Conservation (phyloP, 2,113 vertebrate species). For the Oryzias woworae region DNA sequence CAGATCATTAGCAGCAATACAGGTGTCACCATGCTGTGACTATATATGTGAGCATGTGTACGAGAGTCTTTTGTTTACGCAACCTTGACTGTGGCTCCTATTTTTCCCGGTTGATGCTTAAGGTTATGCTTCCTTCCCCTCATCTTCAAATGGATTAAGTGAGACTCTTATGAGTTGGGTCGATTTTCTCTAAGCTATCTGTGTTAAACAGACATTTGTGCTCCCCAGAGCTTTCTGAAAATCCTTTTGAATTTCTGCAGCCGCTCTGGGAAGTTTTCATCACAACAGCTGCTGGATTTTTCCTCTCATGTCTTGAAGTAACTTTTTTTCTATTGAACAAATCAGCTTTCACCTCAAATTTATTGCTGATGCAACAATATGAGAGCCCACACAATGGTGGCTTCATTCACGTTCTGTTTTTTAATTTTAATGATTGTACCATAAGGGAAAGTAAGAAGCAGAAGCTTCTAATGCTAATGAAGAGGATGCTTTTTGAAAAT, state of each 20-base stretch:
- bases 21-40: neutral
- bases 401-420: too few species aligned
- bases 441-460: too few species aligned
- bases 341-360: too few species aligned
- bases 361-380: too few species aligned
- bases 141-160: conserved; percentile 7
- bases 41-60: neutral
- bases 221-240: neutral
- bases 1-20: conserved; percentile 4
- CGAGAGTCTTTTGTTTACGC: neutral
- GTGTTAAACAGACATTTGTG: neutral
- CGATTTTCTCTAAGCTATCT: neutral
- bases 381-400: too few species aligned
- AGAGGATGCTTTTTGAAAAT: too few species aligned
- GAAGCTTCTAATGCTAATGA: too few species aligned
- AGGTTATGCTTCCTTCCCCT: neutral
- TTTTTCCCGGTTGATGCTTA: neutral
- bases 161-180: neutral
- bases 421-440: too few species aligned
- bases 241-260: neutral
- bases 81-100: neutral
- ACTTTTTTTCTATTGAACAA: neutral
- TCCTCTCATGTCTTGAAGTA: neutral
- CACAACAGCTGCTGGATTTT: conserved; percentile 3
- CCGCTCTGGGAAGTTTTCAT: neutral